Evolutionary conservation across 2,888 invertebrate genomes (phyloP).

Genomic region (Ligdia adustata): DNA sequence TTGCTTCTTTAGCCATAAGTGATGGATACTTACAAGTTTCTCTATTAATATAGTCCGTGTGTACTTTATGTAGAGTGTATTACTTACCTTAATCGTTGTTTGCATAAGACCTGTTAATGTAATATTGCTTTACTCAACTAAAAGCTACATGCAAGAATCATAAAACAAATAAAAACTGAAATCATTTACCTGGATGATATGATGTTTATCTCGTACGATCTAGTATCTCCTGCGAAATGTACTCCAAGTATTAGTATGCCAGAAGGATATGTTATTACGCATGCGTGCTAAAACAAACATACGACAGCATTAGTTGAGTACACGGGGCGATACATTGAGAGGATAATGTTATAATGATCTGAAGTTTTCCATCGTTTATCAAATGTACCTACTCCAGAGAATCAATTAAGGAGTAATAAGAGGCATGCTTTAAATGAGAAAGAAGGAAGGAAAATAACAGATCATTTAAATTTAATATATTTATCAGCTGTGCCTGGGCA

Average conservation of each 20-base stretch:
- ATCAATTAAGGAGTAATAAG: too few species aligned
- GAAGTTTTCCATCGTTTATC: conserved; percentile 44
- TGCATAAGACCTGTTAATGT: conserved; percentile 39
- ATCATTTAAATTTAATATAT: conserved; percentile 40
- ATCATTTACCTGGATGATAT: conserved; percentile 69
- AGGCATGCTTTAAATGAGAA: background rate
- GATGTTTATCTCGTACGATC: conserved; percentile 44
- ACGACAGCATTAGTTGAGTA: conserved; percentile 76
- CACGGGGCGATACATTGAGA: conserved; percentile 50
- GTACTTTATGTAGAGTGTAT: conserved; percentile 34
- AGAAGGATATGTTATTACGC: conserved; percentile 84
- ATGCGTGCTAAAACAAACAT: conserved; percentile 84
- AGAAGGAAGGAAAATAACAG: conserved; percentile 43
- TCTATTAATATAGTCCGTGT: conserved; percentile 2
- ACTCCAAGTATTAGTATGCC: conserved; percentile 82
- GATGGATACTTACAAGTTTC: conserved; percentile 43
- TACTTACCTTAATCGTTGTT: conserved; percentile 55
- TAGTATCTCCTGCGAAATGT: conserved; percentile 69
- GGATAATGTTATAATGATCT: conserved; percentile 46
- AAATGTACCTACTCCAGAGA: too few species aligned
- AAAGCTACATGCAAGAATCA: conserved; percentile 42
- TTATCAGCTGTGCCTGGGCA: conserved; percentile 51
- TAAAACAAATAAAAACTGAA: conserved; percentile 39
- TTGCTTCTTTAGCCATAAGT: conserved; percentile 34
- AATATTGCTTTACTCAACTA: conserved; percentile 37